Percentiles rank a stretch among this genome's conserved stretches.
phyloP scores from a whole-genome alignment of 2,113 vertebrate genomes.

The Nansenia antarctica region DNA sequence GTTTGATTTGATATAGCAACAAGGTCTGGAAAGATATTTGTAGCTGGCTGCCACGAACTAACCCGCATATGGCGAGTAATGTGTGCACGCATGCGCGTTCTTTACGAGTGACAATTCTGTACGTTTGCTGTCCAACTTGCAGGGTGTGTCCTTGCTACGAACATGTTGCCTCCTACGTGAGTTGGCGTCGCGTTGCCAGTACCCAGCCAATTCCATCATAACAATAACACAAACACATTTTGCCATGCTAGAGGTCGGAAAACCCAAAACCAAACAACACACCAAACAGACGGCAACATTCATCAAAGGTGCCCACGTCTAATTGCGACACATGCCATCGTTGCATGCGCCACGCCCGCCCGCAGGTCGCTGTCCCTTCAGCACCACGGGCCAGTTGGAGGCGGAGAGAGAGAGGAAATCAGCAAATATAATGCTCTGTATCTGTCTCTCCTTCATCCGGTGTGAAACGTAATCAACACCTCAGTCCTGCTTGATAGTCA shows the following conservation, averaged over 20 bases:
- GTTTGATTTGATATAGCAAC: too few species aligned
- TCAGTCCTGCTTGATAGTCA: constrained; percentile 44
- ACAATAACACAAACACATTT: not conserved
- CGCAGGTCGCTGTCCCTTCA: constrained; percentile 59
- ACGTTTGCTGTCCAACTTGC: not conserved
- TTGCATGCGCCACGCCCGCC: constrained; percentile 32
- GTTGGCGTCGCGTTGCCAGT: too few species aligned
- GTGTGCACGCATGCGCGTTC: not conserved
- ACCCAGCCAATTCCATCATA: not conserved
- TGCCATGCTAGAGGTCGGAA: not conserved
- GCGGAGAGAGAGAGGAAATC: not conserved
- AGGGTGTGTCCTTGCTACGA: not conserved
- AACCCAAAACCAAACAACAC: not conserved
- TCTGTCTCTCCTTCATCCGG: constrained; percentile 34
- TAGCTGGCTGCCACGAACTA: too few species aligned
- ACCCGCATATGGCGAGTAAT: too few species aligned
- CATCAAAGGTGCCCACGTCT: too few species aligned
- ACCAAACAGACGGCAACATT: not conserved
- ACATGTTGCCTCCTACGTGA: too few species aligned
- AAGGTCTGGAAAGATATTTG: too few species aligned
- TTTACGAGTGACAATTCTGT: not conserved
- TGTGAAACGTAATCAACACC: constrained; percentile 66
- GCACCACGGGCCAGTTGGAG: constrained; percentile 29
- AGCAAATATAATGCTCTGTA: constrained; percentile 22
- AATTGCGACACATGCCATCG: too few species aligned